phyloP scores from a whole-genome alignment of 2,888 invertebrate species.

The Polylopha cassiicola region DNA sequence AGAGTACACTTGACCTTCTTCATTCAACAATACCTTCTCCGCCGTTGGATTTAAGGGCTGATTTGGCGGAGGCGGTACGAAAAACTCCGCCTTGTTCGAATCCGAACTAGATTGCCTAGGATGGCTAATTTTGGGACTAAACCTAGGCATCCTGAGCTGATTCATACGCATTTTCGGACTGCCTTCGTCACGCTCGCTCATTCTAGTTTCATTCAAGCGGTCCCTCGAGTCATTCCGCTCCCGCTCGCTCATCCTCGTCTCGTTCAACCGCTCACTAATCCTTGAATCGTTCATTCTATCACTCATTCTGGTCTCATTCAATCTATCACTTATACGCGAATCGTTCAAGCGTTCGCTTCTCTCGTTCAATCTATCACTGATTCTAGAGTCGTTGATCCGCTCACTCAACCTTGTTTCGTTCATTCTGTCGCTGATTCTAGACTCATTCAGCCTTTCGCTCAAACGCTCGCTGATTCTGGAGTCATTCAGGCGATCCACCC shows the following conservation, averaged over 20 bases:
- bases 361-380: slow-evolving; percentile 30
- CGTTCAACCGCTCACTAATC: slow-evolving; percentile 18
- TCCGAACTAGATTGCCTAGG: slow-evolving; percentile 50
- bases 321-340: slow-evolving; percentile 35
- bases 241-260: slow-evolving; percentile 28
- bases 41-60: slow-evolving; percentile 63
- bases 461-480: slow-evolving; percentile 26
- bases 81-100: slow-evolving; percentile 50
- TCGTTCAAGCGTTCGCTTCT: slow-evolving; percentile 35
- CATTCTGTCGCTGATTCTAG: slow-evolving; percentile 14
- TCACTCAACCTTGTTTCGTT: slow-evolving; percentile 15
- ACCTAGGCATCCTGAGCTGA: slow-evolving; percentile 50
- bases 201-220: slow-evolving; percentile 40
- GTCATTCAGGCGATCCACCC: slow-evolving; percentile 30
- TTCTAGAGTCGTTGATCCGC: slow-evolving; percentile 16
- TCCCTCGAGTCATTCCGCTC: slow-evolving; percentile 32
- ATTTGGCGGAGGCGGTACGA: slow-evolving; percentile 45
- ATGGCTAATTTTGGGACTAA: slow-evolving; percentile 42
- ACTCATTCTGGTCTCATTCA: slow-evolving; percentile 31
- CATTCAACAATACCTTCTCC: slow-evolving; percentile 63
- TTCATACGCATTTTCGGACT: slow-evolving; percentile 61
- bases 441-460: slow-evolving; percentile 4
- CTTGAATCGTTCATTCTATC: slow-evolving; percentile 36
- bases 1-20: slow-evolving; percentile 56
- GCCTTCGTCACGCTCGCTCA: slow-evolving; percentile 51